Conservation (phyloP, 2,113 vertebrate genomes). For the Phasianus colchicus region DNA sequence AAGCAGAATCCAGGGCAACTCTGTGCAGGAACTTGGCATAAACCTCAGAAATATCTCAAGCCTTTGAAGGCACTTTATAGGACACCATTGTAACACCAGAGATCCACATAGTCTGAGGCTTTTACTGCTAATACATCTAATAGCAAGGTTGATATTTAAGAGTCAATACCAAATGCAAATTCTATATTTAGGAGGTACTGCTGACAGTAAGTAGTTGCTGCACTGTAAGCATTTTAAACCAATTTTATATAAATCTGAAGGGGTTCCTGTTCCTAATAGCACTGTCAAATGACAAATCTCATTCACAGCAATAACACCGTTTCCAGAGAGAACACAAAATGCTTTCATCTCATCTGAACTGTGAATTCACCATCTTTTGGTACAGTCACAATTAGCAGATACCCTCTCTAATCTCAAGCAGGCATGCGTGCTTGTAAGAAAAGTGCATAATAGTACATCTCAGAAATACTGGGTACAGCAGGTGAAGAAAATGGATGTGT, state of each 20-base stretch:
- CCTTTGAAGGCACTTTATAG: not conserved
- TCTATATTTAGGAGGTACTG: not conserved
- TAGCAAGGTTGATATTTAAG: not conserved
- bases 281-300: not conserved
- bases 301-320: not conserved
- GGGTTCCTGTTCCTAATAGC: not conserved
- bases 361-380: not conserved
- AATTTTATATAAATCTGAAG: not conserved
- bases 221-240: not conserved
- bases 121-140: not conserved
- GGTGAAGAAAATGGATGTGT: not conserved
- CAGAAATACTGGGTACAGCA: not conserved
- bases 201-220: not conserved
- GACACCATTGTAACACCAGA: not conserved
- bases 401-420: not conserved
- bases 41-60: not conserved
- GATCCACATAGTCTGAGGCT: not conserved
- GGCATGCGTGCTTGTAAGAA: not conserved
- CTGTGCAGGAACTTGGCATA: not conserved
- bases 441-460: not conserved
- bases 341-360: not conserved
- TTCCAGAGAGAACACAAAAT: not conserved
- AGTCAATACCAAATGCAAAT: not conserved
- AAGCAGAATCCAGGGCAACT: not conserved
- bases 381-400: not conserved